phyloP scores from a whole-genome alignment of 92 coral and sea anemone species.

The Parazoanthus atlanticus region DNA sequence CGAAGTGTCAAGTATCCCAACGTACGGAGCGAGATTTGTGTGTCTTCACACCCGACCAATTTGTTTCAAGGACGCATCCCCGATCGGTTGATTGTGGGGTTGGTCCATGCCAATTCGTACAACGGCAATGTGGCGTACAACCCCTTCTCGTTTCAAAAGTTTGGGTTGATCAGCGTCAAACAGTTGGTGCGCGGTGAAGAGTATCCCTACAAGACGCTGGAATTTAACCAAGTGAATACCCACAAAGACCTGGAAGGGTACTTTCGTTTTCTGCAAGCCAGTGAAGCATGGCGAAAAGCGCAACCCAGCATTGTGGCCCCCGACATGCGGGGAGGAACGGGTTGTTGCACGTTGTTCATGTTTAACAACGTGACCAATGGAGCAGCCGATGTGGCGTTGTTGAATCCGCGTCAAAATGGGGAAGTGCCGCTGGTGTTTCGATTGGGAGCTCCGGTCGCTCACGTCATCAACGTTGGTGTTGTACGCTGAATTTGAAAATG shows the following conservation, averaged over 20 bases:
- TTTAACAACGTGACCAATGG: no score
- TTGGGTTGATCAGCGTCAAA: neutral
- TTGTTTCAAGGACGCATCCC: neutral
- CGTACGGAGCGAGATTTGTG: neutral
- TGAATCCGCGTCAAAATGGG: no score
- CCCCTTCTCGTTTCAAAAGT: neutral
- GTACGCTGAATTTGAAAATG: no score
- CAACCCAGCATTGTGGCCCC: no score
- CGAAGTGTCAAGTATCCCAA: neutral
- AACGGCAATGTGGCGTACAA: neutral
- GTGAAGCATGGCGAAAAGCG: neutral
- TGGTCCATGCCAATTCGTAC: neutral
- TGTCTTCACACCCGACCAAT: neutral
- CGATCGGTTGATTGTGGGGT: neutral
- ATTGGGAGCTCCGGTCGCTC: no score
- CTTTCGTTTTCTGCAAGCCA: constrained; percentile 23
- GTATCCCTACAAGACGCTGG: constrained; percentile 44
- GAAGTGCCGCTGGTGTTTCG: no score
- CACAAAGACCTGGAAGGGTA: constrained; percentile 45
- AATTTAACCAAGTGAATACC: neutral
- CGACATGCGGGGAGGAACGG: no score
- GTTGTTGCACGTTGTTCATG: neutral
- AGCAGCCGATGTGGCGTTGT: no score
- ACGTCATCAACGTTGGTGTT: neutral
- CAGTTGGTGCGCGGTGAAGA: constrained; percentile 46